A percentile compares a stretch with the other conserved stretches of the same genome.
phyloP scores from a whole-genome alignment of 2,113 vertebrate species.

The Noctilio leporinus region DNA sequence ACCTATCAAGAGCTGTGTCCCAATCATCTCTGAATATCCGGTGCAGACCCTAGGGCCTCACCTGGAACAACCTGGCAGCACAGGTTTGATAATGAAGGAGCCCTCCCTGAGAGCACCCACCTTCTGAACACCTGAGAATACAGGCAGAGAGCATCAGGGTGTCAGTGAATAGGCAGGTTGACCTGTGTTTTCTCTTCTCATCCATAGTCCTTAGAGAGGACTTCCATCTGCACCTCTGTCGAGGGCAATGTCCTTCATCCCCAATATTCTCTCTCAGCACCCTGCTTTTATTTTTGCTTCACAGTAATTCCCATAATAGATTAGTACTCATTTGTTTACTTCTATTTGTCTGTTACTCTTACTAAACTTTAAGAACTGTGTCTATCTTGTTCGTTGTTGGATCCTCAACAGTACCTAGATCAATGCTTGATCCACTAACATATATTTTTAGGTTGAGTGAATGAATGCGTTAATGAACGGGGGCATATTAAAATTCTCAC shows the following conservation, averaged over 20 bases:
- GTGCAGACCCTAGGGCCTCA: not conserved
- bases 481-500: not conserved
- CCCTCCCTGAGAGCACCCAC: not conserved
- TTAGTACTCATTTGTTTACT: not conserved
- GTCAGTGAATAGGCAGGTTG: not conserved
- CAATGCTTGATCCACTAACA: not conserved
- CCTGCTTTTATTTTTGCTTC: not conserved
- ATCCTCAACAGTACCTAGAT: not conserved
- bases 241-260: not conserved
- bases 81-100: not conserved
- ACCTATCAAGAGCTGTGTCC: not conserved
- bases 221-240: not conserved
- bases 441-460: not conserved
- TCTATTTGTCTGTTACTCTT: not conserved
- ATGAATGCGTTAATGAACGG: not conserved
- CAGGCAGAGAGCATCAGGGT: not conserved
- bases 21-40: not conserved
- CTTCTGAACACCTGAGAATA: not conserved
- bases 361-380: not conserved
- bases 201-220: not conserved
- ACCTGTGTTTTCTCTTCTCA: not conserved
- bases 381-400: not conserved
- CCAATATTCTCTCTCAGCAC: not conserved
- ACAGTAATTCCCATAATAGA: not conserved
- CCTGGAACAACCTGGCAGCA: not conserved